Evolutionary conservation across 2,888 invertebrate genomes (phyloP).

Genomic region (Priocnemis perturbator): DNA sequence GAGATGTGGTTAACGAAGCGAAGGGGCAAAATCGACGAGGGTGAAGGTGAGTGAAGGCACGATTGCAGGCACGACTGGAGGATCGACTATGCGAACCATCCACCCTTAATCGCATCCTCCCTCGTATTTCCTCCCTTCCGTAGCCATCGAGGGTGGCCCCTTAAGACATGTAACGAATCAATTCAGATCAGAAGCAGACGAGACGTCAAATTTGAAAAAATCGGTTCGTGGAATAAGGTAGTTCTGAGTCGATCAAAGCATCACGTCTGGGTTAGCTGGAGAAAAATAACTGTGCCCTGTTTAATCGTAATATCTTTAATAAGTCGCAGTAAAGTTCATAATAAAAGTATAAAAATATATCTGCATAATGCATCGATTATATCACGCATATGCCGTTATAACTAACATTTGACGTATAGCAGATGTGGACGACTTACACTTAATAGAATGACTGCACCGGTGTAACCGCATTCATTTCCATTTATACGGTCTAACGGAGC

Average conservation of each 20-base stretch:
- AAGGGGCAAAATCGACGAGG: conserved; percentile 58
- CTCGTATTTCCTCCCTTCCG: conserved; percentile 30
- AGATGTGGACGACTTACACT: too few relatives aligned
- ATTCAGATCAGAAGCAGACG: conserved; percentile 57
- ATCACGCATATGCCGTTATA: too few relatives aligned
- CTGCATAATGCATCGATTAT: too few relatives aligned
- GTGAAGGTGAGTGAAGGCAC: conserved; percentile 35
- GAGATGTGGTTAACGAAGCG: conserved; percentile 66
- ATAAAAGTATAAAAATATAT: too few relatives aligned
- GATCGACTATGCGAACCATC: conserved; percentile 31
- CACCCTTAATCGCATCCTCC: conserved; percentile 31
- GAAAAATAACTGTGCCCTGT: too few relatives aligned
- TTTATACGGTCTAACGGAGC: too few relatives aligned
- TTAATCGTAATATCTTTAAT: too few relatives aligned
- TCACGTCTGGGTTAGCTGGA: too few relatives aligned
- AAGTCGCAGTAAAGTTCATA: too few relatives aligned
- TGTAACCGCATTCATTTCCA: too few relatives aligned
- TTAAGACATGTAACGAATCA: conserved; percentile 66
- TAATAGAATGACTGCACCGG: too few relatives aligned
- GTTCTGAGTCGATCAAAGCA: background rate
- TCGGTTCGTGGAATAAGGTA: background rate
- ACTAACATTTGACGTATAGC: too few relatives aligned
- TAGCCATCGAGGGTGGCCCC: conserved; percentile 25
- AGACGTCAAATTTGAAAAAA: conserved; percentile 27
- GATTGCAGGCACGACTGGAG: background rate